phyloP scores from a whole-genome alignment of 1,140 invertebrate species.

The Drosophila elegans region DNA sequence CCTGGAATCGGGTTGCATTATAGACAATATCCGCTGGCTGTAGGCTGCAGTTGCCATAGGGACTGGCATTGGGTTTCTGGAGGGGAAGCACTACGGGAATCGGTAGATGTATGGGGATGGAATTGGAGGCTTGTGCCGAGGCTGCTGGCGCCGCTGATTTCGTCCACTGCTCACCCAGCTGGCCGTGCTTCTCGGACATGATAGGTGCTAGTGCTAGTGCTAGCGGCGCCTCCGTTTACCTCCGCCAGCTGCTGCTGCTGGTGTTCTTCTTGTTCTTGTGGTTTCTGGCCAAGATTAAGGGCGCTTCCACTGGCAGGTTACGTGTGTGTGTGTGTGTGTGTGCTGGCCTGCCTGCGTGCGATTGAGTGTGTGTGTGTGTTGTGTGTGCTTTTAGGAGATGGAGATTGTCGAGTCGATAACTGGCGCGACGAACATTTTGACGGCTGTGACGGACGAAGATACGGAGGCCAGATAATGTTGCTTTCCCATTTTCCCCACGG shows the following conservation, averaged over 20 bases:
- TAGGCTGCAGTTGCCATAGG: slow-evolving; percentile 54
- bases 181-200: slow-evolving; percentile 84
- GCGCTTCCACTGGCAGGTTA: slow-evolving; percentile 26
- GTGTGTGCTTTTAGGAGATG: slow-evolving; percentile 67
- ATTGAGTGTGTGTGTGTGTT: slow-evolving; percentile 39
- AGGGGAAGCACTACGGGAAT: slow-evolving; percentile 38
- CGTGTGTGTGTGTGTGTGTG: slow-evolving; percentile 32
- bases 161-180: slow-evolving; percentile 79
- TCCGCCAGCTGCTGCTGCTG: slow-evolving; percentile 10
- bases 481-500: slow-evolving; percentile 56
- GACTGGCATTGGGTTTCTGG: slow-evolving; percentile 36
- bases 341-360: slow-evolving; percentile 21
- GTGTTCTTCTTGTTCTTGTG: slow-evolving; percentile 35
- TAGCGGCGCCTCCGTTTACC: slow-evolving; percentile 44
- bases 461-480: slow-evolving; percentile 77
- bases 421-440: slow-evolving; percentile 74
- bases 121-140: slow-evolving; percentile 40
- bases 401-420: slow-evolving; percentile 81
- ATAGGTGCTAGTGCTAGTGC: slow-evolving; percentile 67
- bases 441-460: slow-evolving; percentile 63
- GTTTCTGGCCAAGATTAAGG: slow-evolving; percentile 33
- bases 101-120: slow-evolving; percentile 24
- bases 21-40: slow-evolving; percentile 56
- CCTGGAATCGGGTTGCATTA: slow-evolving; percentile 71
- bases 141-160: slow-evolving; percentile 65